Percentiles rank a stretch among this genome's conserved stretches.
These are phyloP conservation scores for Lacanobia wlatinum DNA, from an alignment of 2,888 invertebrate genomes.

Conservation along the genomic window DNA sequence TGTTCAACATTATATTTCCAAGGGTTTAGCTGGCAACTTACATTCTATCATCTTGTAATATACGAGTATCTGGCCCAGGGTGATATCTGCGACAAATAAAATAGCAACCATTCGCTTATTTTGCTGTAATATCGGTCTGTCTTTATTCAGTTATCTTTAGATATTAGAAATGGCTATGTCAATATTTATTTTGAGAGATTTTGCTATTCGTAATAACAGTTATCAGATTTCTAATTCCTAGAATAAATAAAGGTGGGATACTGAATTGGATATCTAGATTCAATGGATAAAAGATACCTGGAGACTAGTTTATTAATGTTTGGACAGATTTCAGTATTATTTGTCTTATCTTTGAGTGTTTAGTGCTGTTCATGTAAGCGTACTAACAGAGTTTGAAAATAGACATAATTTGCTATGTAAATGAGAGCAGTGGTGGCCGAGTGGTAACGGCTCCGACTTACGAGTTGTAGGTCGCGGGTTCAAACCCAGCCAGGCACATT, in stretches of 20 bases:
- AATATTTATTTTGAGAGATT: slow-evolving; percentile 17
- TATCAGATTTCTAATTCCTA: slow-evolving; percentile 13
- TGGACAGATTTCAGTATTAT: too few species aligned
- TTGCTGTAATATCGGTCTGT: slow-evolving; percentile 4
- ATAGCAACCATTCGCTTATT: slow-evolving; percentile 15
- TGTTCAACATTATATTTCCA: neutral
- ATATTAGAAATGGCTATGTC: slow-evolving; percentile 12
- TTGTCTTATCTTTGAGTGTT: too few species aligned
- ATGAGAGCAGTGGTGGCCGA: too few species aligned
- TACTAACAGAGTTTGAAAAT: too few species aligned
- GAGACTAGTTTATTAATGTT: neutral
- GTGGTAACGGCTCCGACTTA: too few species aligned
- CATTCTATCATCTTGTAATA: slow-evolving; percentile 36
- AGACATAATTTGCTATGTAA: too few species aligned
- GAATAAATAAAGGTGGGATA: neutral
- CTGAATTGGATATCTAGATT: neutral
- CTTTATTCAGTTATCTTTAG: slow-evolving; percentile 32
- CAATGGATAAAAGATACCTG: neutral
- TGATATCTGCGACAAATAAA: slow-evolving; percentile 24
- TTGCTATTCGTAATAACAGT: slow-evolving; percentile 11
- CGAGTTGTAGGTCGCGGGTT: too few species aligned
- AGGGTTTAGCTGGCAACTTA: slow-evolving; percentile 1
- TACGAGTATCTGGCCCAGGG: slow-evolving; percentile 7
- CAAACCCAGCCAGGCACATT: too few species aligned
- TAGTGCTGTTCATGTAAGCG: too few species aligned